Evolutionary conservation across 2,797 vertebrate genomes (phyloP).

Genomic region (Mormyrops boulengeri): DNA sequence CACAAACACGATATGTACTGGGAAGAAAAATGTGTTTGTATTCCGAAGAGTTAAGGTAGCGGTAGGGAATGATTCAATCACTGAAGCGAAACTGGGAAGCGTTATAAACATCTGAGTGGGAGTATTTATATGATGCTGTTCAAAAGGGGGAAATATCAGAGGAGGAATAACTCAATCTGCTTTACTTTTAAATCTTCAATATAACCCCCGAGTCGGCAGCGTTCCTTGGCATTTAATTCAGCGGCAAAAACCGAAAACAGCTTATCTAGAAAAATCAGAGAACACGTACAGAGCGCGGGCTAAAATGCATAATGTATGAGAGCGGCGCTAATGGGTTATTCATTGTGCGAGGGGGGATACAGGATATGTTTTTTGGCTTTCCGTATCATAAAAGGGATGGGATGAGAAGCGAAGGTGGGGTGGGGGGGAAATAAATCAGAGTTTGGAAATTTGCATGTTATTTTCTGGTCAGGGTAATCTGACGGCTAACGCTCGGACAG

Average conservation of each 20-base stretch:
- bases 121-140: slow-evolving; percentile 8
- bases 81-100: slow-evolving; percentile 7
- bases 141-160: neutral
- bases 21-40: neutral
- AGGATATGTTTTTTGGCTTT: slow-evolving; percentile 15
- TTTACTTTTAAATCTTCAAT: slow-evolving; percentile 23
- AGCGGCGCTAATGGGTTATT: slow-evolving; percentile 57
- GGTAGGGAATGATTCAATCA: neutral
- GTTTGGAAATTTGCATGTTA: slow-evolving; percentile 61
- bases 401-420: neutral
- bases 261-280: slow-evolving; percentile 63
- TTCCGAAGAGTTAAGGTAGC: neutral
- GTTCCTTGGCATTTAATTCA: slow-evolving; percentile 42
- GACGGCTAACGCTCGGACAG: slow-evolving; percentile 54
- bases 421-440: slow-evolving; percentile 16
- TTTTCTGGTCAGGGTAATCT: slow-evolving; percentile 57
- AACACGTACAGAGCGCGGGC: slow-evolving; percentile 51
- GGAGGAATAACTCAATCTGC: neutral
- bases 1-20: neutral
- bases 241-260: slow-evolving; percentile 50
- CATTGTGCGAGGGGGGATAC: slow-evolving; percentile 33
- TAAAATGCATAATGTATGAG: slow-evolving; percentile 63
- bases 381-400: slow-evolving; percentile 1
- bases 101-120: slow-evolving; percentile 12
- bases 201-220: slow-evolving; percentile 7